Percentiles rank a stretch among this genome's conserved stretches.
Conservation (phyloP, 2,888 invertebrate genomes). For the Achlya flavicornis region DNA sequence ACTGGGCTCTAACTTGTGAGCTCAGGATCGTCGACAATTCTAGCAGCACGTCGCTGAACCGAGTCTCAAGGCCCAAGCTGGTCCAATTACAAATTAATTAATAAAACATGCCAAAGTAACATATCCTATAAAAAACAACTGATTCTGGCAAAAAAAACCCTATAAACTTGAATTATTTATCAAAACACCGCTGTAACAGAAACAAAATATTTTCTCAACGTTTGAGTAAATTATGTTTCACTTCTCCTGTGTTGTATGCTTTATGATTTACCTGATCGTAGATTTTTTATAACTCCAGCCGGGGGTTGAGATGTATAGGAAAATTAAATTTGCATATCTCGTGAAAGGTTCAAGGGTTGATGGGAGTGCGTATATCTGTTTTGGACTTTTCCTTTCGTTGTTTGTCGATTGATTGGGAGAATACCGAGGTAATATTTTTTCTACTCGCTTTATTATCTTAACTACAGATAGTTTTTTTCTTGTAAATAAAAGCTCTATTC, state of each 20-base stretch:
- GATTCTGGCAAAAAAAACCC: slow-evolving; percentile 1
- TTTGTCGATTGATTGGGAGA: neutral
- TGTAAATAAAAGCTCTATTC: too few species aligned
- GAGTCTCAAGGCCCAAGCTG: too few species aligned
- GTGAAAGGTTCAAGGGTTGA: slow-evolving; percentile 27
- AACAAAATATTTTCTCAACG: slow-evolving; percentile 25
- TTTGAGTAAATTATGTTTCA: slow-evolving; percentile 37
- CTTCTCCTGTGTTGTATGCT: slow-evolving; percentile 19
- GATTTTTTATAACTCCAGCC: slow-evolving; percentile 47
- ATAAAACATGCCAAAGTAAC: neutral
- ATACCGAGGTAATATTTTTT: neutral
- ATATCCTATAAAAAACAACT: neutral
- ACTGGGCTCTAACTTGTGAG: too few species aligned
- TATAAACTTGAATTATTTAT: slow-evolving; percentile 42
- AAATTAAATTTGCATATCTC: slow-evolving; percentile 56
- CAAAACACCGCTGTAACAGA: slow-evolving; percentile 27
- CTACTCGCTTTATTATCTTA: too few species aligned
- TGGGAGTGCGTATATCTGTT: neutral
- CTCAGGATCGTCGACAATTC: too few species aligned
- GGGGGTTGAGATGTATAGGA: slow-evolving; percentile 37
- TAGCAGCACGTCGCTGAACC: too few species aligned
- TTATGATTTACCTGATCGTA: slow-evolving; percentile 54
- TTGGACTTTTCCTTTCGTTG: neutral
- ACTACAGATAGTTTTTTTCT: too few species aligned
- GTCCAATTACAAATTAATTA: too few species aligned